Base-by-base conservation (phyloP, 2,888 invertebrate genomes). In the Cataglyphis altisquamis region DNA sequence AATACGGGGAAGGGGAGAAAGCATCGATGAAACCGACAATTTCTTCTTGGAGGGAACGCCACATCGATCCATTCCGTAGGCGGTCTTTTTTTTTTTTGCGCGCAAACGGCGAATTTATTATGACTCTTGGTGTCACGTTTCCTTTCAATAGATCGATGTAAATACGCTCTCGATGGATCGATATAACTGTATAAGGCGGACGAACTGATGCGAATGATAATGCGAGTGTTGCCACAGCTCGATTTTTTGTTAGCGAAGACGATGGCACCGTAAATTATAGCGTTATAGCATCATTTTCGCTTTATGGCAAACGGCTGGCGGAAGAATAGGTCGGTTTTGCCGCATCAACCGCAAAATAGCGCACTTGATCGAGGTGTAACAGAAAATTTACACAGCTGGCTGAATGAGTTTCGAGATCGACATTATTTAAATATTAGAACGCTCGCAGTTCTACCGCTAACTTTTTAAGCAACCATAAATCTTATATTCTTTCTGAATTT, bases 251-350 rank as follows among this genome's bases (percentile, higher is more conserved):
- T n/a, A 36, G n/a, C 41, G 82, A 52, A 82, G 84, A 85, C 88
- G 84, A 78, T 75, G 83, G 81, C 82, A 88, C 84, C 77, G 86
- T 89, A 89, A 88, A 85, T 88, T 75, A 82, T 62, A 21, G 12
- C 83, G 88, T 88, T 87, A 88, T 72, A 41, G 81, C 57, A 84
- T 84, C 85, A 88, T 89, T 89, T 81, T 88, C 74, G 75, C 87
- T 89, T 89, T 88, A 88, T 85, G 82, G 70, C 84, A 64, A 77
- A 87, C 89, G 85, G 57, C 87, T 87, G 87, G 67, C 52, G 41
- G 60, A 80, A 72, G 45, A 80, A 80, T 60, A 36, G 12, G 3
- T 45, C 21, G 32, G 41, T 68, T 41, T 78, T 29, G 41, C 32
- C n/a, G 21, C 25, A 18, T 60, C 60, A 25, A 36, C 70, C 36